A percentile compares a stretch with the other conserved stretches of the same genome.
phyloP scores from a whole-genome alignment of 1,140 invertebrate genomes.

The Melitaea cinxia region DNA sequence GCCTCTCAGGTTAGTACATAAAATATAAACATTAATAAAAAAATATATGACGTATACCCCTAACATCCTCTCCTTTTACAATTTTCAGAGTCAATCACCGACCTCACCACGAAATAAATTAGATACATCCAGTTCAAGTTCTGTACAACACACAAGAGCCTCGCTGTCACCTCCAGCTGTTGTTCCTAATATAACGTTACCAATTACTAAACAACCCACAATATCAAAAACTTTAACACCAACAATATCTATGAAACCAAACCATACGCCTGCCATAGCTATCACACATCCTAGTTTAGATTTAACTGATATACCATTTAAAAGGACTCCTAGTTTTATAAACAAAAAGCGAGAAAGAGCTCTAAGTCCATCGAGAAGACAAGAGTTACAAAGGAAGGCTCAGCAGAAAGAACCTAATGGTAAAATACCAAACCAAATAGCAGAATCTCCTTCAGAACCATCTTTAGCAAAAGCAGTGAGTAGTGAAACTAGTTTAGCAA shows the following conservation, averaged over 20 bases:
- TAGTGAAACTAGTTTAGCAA: conserved; percentile 76
- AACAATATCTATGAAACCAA: conserved; percentile 59
- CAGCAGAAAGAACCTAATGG: conserved; percentile 75
- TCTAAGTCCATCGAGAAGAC: conserved; percentile 77
- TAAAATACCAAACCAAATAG: conserved; percentile 63
- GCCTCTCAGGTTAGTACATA: conserved; percentile 74
- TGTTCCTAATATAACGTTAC: conserved; percentile 65
- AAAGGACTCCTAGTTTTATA: conserved; percentile 76
- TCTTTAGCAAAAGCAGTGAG: conserved; percentile 60
- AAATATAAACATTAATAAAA: background rate
- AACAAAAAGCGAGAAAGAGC: conserved; percentile 80
- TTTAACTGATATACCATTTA: conserved; percentile 72
- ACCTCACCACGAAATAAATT: conserved; percentile 79
- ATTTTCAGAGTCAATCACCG: conserved; percentile 75
- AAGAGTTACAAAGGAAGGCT: conserved; percentile 75
- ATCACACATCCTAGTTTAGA: conserved; percentile 78
- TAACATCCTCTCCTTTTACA: background rate
- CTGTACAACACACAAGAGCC: conserved; percentile 52
- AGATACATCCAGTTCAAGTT: conserved; percentile 68
- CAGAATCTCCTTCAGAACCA: conserved; percentile 65
- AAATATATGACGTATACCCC: background rate
- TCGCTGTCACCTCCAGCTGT: conserved; percentile 73
- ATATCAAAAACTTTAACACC: conserved; percentile 66
- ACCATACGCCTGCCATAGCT: conserved; percentile 77
- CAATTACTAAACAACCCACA: conserved; percentile 78